Evolutionary conservation across 2,888 invertebrate species (phyloP).

Genomic region (Psococerastis gibbosa): DNA sequence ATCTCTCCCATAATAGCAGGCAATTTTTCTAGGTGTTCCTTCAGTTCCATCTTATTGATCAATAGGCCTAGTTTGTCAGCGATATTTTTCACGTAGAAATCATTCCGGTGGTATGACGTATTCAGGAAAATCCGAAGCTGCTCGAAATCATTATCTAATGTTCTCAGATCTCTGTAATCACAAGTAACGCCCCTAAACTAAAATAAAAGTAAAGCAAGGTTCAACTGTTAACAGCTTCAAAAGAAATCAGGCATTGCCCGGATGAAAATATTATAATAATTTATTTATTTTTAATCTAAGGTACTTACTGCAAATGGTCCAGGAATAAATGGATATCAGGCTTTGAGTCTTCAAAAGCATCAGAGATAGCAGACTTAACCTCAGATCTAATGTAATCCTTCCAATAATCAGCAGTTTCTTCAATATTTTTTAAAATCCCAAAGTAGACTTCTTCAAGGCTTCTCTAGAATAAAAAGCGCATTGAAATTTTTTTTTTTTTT

Average conservation of each 20-base stretch:
- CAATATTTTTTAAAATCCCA: conserved; percentile 19
- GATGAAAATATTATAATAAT: too few relatives aligned
- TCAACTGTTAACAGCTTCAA: too few relatives aligned
- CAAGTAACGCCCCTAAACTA: too few relatives aligned
- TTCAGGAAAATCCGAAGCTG: conserved; percentile 50
- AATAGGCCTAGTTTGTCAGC: conserved; percentile 47
- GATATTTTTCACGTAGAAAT: conserved; percentile 65
- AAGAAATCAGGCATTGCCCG: too few relatives aligned
- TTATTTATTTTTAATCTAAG: too few relatives aligned
- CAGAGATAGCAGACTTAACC: conserved; percentile 41
- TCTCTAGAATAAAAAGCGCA: conserved; percentile 21
- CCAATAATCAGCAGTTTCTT: conserved; percentile 34
- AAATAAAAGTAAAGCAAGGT: too few relatives aligned
- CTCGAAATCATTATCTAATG: conserved; percentile 51
- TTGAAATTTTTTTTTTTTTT: conserved; percentile 11
- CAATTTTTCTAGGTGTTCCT: conserved; percentile 55
- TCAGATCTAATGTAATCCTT: conserved; percentile 49
- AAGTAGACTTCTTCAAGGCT: conserved; percentile 27
- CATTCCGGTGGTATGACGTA: conserved; percentile 58
- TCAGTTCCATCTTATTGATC: conserved; percentile 57
- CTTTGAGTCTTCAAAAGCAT: conserved; percentile 58
- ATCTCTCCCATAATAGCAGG: conserved; percentile 65
- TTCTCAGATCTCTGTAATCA: conserved; percentile 22
- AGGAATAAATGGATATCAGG: conserved; percentile 47
- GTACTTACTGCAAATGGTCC: conserved; percentile 41